These are phyloP conservation scores for Leptopilina drosophilae DNA, from an alignment of 2,888 invertebrate genomes.

Conservation along the genomic window DNA sequence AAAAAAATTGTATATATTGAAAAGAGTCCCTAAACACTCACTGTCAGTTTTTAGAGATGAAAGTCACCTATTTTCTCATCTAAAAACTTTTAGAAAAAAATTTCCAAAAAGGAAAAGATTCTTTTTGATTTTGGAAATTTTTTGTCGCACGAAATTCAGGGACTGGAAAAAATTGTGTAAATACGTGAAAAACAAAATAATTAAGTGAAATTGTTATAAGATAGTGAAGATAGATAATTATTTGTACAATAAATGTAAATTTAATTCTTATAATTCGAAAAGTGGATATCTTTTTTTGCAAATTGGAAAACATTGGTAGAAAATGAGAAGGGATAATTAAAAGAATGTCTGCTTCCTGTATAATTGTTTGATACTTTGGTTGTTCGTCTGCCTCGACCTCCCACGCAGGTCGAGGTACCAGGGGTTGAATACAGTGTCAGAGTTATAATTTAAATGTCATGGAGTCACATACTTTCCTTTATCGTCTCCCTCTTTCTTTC, in stretches of 20 bases:
- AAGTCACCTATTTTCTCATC: too few species aligned
- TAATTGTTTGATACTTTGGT: conserved; percentile 44
- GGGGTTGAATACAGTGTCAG: conserved; percentile 60
- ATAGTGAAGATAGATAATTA: too few species aligned
- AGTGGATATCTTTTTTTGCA: not conserved
- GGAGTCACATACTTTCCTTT: conserved; percentile 55
- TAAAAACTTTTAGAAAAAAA: not conserved
- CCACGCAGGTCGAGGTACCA: conserved; percentile 55
- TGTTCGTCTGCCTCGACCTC: conserved; percentile 49
- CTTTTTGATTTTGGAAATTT: too few species aligned
- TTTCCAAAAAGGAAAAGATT: too few species aligned
- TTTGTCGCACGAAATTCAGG: too few species aligned
- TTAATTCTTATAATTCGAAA: too few species aligned
- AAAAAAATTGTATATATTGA: not conserved
- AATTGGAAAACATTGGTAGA: not conserved
- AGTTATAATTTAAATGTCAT: conserved; percentile 61
- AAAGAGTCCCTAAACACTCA: too few species aligned
- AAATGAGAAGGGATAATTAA: not conserved
- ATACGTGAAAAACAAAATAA: too few species aligned
- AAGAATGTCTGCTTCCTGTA: conserved; percentile 34
- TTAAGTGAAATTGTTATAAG: too few species aligned
- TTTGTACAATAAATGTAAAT: too few species aligned
- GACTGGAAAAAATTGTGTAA: too few species aligned
- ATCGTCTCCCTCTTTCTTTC: conserved; percentile 48
- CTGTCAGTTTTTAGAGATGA: too few species aligned